A percentile compares a stretch with the other conserved stretches of the same genome.
These are phyloP conservation scores for Cyanoliseus patagonus DNA, from an alignment of 2,113 vertebrate species.

Conservation along the genomic window DNA sequence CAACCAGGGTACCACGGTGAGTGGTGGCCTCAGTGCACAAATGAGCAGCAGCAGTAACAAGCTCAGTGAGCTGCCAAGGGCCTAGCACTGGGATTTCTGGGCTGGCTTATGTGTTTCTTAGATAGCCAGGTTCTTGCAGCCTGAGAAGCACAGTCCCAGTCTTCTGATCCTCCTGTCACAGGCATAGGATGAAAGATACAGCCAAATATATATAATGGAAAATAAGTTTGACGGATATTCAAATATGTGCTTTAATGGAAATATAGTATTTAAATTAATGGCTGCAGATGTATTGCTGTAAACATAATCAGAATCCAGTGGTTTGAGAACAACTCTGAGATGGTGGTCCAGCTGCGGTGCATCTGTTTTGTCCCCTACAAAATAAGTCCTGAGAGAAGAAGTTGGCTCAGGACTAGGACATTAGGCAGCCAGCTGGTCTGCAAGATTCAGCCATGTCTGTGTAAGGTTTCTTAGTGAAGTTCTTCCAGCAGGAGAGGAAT, in stretches of 20 bases:
- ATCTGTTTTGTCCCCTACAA: slow-evolving; percentile 46
- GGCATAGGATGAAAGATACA: background rate
- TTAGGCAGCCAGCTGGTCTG: slow-evolving; percentile 59
- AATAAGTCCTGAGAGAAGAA: slow-evolving; percentile 8
- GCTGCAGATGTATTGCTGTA: slow-evolving; percentile 54
- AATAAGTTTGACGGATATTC: slow-evolving; percentile 29
- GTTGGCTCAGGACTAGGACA: slow-evolving; percentile 35
- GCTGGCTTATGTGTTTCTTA: background rate
- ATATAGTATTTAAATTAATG: slow-evolving; percentile 9
- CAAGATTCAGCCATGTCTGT: background rate
- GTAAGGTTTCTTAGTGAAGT: background rate
- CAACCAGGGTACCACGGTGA: background rate
- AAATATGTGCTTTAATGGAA: slow-evolving; percentile 26
- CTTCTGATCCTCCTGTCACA: slow-evolving; percentile 3
- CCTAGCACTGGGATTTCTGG: background rate
- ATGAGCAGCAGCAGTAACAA: background rate
- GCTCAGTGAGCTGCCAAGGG: background rate
- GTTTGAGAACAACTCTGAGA: slow-evolving; percentile 44
- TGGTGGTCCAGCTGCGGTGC: slow-evolving; percentile 61
- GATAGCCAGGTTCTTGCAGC: background rate
- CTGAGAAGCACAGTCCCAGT: background rate
- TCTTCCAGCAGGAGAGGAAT: background rate
- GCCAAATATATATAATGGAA: background rate
- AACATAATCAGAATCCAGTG: slow-evolving; percentile 56
- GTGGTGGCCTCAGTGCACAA: background rate